A percentile compares a stretch with the other conserved stretches of the same genome.
These are phyloP conservation scores for Cetoscarus ocellatus DNA, from an alignment of 2,797 vertebrate species.

Conservation along the genomic window DNA sequence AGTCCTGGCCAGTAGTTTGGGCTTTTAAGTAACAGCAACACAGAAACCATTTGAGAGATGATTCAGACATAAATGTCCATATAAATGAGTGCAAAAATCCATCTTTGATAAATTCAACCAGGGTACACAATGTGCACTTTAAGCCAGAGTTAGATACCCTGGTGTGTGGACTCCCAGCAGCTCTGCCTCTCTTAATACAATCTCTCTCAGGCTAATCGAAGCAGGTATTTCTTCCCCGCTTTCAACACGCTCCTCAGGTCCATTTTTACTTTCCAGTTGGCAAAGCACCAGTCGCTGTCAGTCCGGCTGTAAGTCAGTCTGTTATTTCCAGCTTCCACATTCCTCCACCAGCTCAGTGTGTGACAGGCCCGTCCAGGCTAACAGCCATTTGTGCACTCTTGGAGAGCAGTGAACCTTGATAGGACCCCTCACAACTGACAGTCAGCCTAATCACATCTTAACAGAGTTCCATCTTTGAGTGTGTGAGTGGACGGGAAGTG, in stretches of 20 bases:
- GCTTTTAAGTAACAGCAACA: neutral
- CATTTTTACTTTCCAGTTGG: slow-evolving; percentile 44
- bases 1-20: too few relatives aligned
- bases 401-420: slow-evolving; percentile 70
- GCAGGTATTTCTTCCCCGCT: slow-evolving; percentile 68
- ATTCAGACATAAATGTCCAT: slow-evolving; percentile 17
- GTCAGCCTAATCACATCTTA: slow-evolving; percentile 80
- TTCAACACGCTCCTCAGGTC: slow-evolving; percentile 57
- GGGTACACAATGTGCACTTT: slow-evolving; percentile 41
- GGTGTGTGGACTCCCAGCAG: slow-evolving; percentile 69
- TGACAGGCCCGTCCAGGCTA: slow-evolving; percentile 40
- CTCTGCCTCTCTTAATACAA: slow-evolving; percentile 66
- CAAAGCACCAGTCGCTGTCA: slow-evolving; percentile 47
- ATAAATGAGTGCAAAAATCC: slow-evolving; percentile 24
- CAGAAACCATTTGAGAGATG: neutral
- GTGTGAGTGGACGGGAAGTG: slow-evolving; percentile 51
- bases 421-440: slow-evolving; percentile 77
- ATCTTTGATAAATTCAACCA: slow-evolving; percentile 12
- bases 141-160: slow-evolving; percentile 54
- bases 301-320: slow-evolving; percentile 62
- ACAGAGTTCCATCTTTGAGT: slow-evolving; percentile 65
- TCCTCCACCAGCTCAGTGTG: slow-evolving; percentile 62
- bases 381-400: slow-evolving; percentile 62
- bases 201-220: slow-evolving; percentile 61
- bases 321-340: slow-evolving; percentile 69